Base-by-base conservation (phyloP, 2,113 vertebrate genomes). In the Tricholaema leucomelas region DNA sequence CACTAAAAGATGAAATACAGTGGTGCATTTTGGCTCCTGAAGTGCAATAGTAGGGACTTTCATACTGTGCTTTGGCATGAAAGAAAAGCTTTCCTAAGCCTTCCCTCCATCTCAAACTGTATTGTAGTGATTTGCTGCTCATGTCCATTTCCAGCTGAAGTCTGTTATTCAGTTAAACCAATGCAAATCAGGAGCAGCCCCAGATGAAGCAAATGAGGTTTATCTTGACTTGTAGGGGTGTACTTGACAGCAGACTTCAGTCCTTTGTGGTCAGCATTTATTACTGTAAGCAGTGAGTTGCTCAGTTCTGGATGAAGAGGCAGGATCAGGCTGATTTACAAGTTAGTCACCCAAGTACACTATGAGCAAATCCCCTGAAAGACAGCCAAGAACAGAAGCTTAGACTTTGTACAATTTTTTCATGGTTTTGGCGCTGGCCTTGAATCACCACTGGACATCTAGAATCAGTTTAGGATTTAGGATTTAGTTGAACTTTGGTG, bases 151-250 rank as follows among this genome's bases (percentile, higher is more conserved):
- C 78, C 72, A 95, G 78, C 1, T 72, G 64, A 77, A 91, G 79
- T 82, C 84, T 93, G 87, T 93, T 94, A 93, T 91, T 94, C 86
- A 74, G 91, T 95, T 96, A 96, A 94, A 92, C 81, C 85, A 93
- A 93, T 94, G 93, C 91, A 96, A 96, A 96, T 95, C 67, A 95
- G 72, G n/a, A 93, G 30, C 79, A 69, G 89, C 38, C 85, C 64
- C 58, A 65, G 69, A 63, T 15, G 60, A 88, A 91, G 59, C 2
- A 55, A 33, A 33, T 74, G 59, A 79, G 36, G 13, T 78, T 75
- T 73, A 40, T 80, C 40, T 27, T 48, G 66, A 76, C 71, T 80
- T 15, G n/a, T 6, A 48, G 30, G 42, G 67, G 14, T 67, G 31
- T 52, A 85, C 12, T 3, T 70, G 60, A 28, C 59, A 66, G 52